Evolutionary conservation across 1,140 invertebrate species (phyloP), one percentile per base, ranked within the genome.

Genomic region (Drosophila insularis): DNA sequence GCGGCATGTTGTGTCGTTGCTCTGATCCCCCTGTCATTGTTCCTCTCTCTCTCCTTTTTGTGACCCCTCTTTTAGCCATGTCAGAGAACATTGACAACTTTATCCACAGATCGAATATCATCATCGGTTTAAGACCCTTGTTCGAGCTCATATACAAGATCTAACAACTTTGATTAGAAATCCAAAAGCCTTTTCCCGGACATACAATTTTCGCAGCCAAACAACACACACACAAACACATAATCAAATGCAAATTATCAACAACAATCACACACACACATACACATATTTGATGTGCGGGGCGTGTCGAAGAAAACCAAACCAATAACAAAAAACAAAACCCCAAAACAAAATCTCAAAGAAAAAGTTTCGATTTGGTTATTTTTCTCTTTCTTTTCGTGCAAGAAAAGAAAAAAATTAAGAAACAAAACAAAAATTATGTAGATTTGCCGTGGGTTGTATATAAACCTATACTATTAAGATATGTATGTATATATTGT

Each of bases 211-310:
- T 86, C 71, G 78, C 82, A 77, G 81, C 74, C 63, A 71, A 27
- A 17, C 73, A 66, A 60, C 17, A 39, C 59, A 46, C 68, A 43
- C 68, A 71, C 74, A 71, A 67, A 61, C 43, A 81, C 60, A 80
- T 87, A 86, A 86, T 86, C 82, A 86, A 86, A 86, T 86, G 82
- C 81, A 86, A 86, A 86, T 86, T 86, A 86, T 87, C 81, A 70
- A 86, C 65, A 80, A 68, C 73, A 66, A 71, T 10, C 3, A 21
- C 43, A 46, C 68, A 76, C 77, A 68, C 60, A 39, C 59, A 53
- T 50, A 74, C 32, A 58, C 58, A 35, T 65, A 73, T 21, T 46
- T 19, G 59, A 50, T 66, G 68, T 46, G 50, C 67, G 74, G 68
- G 81, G 81, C 78, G 81, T 86, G 81, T 69, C 78, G 2, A 50